Percentiles rank a stretch among this genome's conserved stretches.
These are phyloP conservation scores for Dusona sp. DNA, from an alignment of 2,888 invertebrate genomes.

Conservation along the genomic window DNA sequence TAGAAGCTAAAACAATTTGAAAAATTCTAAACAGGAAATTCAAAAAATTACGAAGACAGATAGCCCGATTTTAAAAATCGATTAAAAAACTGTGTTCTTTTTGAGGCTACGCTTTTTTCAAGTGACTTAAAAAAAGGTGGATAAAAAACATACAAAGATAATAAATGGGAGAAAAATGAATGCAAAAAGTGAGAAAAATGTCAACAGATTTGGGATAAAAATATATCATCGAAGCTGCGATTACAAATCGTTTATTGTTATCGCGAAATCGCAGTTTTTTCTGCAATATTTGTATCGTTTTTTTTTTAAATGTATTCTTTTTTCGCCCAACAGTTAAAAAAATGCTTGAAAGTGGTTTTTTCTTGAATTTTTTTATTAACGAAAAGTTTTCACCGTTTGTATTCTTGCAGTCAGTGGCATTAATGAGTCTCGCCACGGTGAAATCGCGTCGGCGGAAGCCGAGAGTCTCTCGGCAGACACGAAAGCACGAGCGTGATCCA, in stretches of 20 bases:
- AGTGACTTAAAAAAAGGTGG: not conserved
- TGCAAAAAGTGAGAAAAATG: constrained; percentile 15
- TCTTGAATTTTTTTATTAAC: not conserved
- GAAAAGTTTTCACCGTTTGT: constrained; percentile 6
- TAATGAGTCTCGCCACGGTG: constrained; percentile 40
- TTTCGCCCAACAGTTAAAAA: not conserved
- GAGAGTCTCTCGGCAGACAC: constrained; percentile 35
- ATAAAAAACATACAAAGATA: not conserved
- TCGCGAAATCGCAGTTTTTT: not conserved
- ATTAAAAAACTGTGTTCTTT: not conserved
- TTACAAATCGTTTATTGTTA: not conserved
- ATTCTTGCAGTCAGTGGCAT: constrained; percentile 25
- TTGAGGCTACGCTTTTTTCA: not conserved
- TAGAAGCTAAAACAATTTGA: not conserved
- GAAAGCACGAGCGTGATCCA: constrained; percentile 53
- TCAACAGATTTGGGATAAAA: constrained; percentile 2
- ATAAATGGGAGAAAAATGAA: not conserved
- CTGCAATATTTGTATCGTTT: not conserved
- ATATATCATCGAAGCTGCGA: not conserved
- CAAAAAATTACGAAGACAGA: not conserved
- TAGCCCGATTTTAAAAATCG: not conserved
- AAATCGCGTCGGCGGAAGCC: constrained; percentile 57
- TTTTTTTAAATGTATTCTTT: not conserved
- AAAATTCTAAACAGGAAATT: not conserved
- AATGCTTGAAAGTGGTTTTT: not conserved